These are phyloP conservation scores for Dicyrtomina minuta DNA, from an alignment of 2,888 invertebrate genomes.

Conservation along the genomic window DNA sequence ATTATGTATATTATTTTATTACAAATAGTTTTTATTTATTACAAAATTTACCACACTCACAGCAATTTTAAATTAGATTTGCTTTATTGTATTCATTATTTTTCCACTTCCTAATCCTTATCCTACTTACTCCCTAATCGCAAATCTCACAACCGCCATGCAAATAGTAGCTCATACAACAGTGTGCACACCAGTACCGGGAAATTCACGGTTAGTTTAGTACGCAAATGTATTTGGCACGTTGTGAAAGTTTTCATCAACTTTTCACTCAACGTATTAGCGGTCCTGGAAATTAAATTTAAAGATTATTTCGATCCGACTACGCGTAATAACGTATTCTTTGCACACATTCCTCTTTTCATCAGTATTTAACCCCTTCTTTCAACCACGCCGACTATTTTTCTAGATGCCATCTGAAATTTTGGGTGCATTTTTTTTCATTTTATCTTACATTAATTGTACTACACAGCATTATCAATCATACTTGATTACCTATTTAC, in stretches of 20 bases:
- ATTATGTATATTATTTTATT: not conserved
- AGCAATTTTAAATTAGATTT: not conserved
- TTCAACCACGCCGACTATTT: too few species aligned
- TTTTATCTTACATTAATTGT: too few species aligned
- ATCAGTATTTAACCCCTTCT: too few species aligned
- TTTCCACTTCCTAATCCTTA: not conserved
- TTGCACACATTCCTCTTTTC: too few species aligned
- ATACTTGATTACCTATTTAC: too few species aligned
- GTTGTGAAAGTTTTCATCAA: conserved; percentile 27
- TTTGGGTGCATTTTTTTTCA: too few species aligned
- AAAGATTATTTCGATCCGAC: too few species aligned
- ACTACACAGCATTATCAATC: too few species aligned
- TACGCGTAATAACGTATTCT: too few species aligned
- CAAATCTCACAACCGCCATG: conserved; percentile 27
- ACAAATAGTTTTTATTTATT: conserved; percentile 7
- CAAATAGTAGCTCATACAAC: not conserved
- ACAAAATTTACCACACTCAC: conserved; percentile 15
- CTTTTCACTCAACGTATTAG: too few species aligned
- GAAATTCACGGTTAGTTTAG: not conserved
- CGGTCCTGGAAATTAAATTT: too few species aligned
- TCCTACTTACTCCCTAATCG: not conserved
- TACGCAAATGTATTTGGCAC: conserved; percentile 21
- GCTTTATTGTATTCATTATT: not conserved
- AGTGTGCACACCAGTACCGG: not conserved
- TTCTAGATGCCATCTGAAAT: too few species aligned